Conservation (phyloP, 2,113 vertebrate genomes). For the Thymallus thymallus region DNA sequence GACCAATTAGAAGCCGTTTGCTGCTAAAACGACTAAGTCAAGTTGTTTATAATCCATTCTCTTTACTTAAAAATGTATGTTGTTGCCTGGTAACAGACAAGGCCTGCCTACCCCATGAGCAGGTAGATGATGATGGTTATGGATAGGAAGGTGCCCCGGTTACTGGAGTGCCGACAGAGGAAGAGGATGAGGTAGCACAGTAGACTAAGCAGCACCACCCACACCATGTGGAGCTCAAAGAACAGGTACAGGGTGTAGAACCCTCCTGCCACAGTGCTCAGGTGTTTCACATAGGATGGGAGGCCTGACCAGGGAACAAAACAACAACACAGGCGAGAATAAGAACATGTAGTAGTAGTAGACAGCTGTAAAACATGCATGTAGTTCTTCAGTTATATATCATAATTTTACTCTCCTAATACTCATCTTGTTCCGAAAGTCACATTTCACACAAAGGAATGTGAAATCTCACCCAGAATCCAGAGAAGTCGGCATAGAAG, state of each 20-base stretch:
- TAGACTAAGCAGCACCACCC: conserved; percentile 89
- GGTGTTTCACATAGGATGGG: conserved; percentile 82
- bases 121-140: conserved; percentile 90
- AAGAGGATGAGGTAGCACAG: conserved; percentile 92
- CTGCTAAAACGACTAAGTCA: no score
- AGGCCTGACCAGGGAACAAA: conserved; percentile 67
- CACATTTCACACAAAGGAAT: not conserved
- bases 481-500: conserved; percentile 82
- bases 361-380: not conserved
- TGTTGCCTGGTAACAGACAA: not conserved
- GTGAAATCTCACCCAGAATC: conserved; percentile 77
- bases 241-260: conserved; percentile 89
- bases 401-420: no score
- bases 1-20: no score
- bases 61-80: not conserved
- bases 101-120: conserved; percentile 81
- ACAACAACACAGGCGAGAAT: not conserved
- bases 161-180: conserved; percentile 85
- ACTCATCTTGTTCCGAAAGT: no score
- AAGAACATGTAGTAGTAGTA: not conserved
- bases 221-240: conserved; percentile 90
- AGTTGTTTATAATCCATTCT: not conserved
- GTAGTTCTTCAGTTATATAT: not conserved
- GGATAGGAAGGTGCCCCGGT: conserved; percentile 86
- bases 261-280: conserved; percentile 80